phyloP scores from a whole-genome alignment of 2,888 invertebrate species.

The Napeogenes sylphis region DNA sequence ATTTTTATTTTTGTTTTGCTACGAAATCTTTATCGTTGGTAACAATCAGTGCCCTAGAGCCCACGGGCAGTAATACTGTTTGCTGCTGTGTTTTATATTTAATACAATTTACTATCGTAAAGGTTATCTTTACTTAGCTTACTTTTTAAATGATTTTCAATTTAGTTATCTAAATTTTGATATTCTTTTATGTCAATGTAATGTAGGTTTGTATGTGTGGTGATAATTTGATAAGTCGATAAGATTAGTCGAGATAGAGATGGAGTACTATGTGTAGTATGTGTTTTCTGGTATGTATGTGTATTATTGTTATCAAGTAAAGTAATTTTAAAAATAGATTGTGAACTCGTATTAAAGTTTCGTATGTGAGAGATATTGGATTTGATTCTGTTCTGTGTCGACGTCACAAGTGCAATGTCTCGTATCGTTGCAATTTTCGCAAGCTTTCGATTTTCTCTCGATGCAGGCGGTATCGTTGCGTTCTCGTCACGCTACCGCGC shows the following conservation, averaged over 20 bases:
- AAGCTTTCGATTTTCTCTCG: constrained; percentile 69
- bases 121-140: not conserved
- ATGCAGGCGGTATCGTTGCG: constrained; percentile 33
- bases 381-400: too few relatives aligned
- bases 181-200: constrained; percentile 3
- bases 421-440: constrained; percentile 51
- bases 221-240: too few relatives aligned
- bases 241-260: too few relatives aligned
- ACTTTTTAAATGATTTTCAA: not conserved
- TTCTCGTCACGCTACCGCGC: constrained; percentile 49
- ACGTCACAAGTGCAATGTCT: too few relatives aligned
- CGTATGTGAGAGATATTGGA: too few relatives aligned
- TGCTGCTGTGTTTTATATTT: not conserved
- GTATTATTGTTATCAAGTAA: too few relatives aligned
- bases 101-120: not conserved
- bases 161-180: constrained; percentile 10
- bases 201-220: too few relatives aligned
- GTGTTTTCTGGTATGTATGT: too few relatives aligned
- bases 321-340: too few relatives aligned
- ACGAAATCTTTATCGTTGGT: not conserved
- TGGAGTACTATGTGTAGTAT: too few relatives aligned
- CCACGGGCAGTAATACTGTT: not conserved
- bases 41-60: not conserved
- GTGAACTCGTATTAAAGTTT: too few relatives aligned
- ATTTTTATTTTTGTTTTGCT: constrained; percentile 5